Evolutionary conservation across 2,888 invertebrate genomes (phyloP).

Genomic region (Thumatha senex): DNA sequence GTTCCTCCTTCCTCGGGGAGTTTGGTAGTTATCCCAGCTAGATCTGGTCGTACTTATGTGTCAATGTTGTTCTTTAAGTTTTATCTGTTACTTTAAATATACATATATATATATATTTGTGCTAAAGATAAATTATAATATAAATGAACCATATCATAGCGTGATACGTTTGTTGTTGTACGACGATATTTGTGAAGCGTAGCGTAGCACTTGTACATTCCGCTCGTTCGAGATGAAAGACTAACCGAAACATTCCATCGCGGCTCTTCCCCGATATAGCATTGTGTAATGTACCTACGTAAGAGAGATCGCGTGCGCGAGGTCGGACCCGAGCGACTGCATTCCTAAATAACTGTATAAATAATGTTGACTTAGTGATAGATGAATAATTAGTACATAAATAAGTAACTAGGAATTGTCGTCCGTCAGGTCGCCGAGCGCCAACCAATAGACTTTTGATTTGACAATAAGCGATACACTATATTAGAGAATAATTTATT

Average conservation of each 20-base stretch:
- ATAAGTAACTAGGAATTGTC: conserved; percentile 62
- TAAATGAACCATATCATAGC: conserved; percentile 66
- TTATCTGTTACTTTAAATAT: conserved; percentile 30
- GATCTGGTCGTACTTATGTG: conserved; percentile 59
- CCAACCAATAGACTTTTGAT: conserved; percentile 58
- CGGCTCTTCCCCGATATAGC: conserved; percentile 7
- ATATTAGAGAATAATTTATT: conserved; percentile 76
- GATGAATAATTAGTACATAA: conserved; percentile 63
- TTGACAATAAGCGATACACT: conserved; percentile 79
- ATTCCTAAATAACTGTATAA: conserved; percentile 51
- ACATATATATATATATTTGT: conserved; percentile 33
- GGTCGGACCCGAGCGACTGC: conserved; percentile 31
- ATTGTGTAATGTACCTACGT: conserved; percentile 12
- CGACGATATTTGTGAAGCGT: conserved; percentile 42
- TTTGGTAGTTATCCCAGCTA: conserved; percentile 25
- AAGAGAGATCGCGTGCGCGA: conserved; percentile 28
- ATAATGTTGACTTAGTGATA: conserved; percentile 50
- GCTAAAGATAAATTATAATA: conserved; percentile 35
- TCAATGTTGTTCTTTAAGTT: conserved; percentile 45
- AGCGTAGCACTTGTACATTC: conserved; percentile 49
- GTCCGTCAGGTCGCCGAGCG: conserved; percentile 34
- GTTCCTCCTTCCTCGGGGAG: too few species aligned
- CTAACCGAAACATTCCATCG: conserved; percentile 17
- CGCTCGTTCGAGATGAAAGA: conserved; percentile 37
- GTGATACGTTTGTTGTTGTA: conserved; percentile 54